Conservation (phyloP, 2,797 vertebrate genomes). For the Sternotherus odoratus region DNA sequence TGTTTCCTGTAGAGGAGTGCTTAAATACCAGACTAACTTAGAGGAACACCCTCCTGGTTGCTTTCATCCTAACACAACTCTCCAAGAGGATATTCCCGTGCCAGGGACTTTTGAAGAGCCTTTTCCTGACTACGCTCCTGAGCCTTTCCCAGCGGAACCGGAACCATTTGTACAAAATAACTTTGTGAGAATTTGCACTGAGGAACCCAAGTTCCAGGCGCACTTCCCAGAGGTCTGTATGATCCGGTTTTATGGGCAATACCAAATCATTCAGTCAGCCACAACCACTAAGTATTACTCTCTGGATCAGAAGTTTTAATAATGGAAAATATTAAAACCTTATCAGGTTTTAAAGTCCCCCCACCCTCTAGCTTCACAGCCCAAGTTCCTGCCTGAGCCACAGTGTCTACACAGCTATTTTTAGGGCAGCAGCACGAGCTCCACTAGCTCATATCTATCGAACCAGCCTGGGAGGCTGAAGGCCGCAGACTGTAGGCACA, state of each 20-base stretch:
- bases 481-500: not conserved
- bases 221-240: conserved; percentile 93
- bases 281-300: conserved; percentile 68
- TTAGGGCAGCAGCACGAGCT: not conserved
- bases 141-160: conserved; percentile 58
- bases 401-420: not conserved
- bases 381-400: not conserved
- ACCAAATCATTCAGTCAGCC: conserved; percentile 68
- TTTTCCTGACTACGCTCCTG: conserved; percentile 42
- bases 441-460: not conserved
- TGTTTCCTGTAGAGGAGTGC: conserved; percentile 84
- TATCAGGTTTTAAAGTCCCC: conserved; percentile 29
- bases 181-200: conserved; percentile 82
- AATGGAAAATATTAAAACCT: conserved; percentile 69
- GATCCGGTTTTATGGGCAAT: conserved; percentile 61
- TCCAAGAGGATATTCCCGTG: conserved; percentile 64
- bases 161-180: conserved; percentile 67
- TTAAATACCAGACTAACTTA: conserved; percentile 95
- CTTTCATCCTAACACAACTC: conserved; percentile 84
- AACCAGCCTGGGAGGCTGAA: not conserved
- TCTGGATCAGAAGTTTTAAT: conserved; percentile 72
- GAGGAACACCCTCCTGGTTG: conserved; percentile 94
- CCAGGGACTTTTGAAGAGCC: conserved; percentile 57
- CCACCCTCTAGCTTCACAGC: not conserved
- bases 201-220: conserved; percentile 90